phyloP scores from a whole-genome alignment of 2,888 invertebrate genomes.

The Diaperis boleti region DNA sequence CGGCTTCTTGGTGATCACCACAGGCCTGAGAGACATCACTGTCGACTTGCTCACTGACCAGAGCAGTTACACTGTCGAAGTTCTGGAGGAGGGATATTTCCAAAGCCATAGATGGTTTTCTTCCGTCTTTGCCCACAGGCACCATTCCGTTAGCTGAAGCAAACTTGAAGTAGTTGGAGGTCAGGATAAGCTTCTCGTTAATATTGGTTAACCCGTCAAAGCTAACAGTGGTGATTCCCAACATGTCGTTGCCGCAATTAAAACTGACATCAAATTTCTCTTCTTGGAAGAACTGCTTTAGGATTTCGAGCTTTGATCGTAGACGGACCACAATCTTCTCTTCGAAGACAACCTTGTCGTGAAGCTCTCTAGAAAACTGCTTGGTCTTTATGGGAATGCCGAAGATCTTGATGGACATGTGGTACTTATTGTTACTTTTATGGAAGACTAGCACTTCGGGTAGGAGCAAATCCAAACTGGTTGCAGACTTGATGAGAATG shows the following conservation, averaged over 20 bases:
- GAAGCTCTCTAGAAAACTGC: conserved; percentile 58
- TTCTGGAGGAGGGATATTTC: conserved; percentile 45
- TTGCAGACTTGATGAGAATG: conserved; percentile 70
- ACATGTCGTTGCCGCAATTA: conserved; percentile 55
- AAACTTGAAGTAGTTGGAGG: conserved; percentile 53
- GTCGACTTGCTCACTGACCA: conserved; percentile 6
- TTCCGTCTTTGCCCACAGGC: conserved; percentile 49
- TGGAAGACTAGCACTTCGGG: conserved; percentile 61
- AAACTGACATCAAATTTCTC: conserved; percentile 58
- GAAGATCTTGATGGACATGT: conserved; percentile 59
- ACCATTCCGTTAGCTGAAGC: conserved; percentile 55
- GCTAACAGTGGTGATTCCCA: conserved; percentile 58
- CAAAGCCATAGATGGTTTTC: conserved; percentile 57
- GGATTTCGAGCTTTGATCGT: conserved; percentile 52
- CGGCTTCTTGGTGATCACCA: conserved; percentile 38
- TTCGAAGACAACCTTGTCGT: conserved; percentile 57
- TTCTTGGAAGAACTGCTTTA: conserved; percentile 57
- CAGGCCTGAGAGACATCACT: conserved; percentile 17
- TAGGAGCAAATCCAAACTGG: conserved; percentile 70
- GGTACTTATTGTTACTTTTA: conserved; percentile 56
- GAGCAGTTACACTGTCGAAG: background rate
- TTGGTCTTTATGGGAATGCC: conserved; percentile 62
- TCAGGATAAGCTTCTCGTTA: conserved; percentile 24
- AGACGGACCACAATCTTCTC: conserved; percentile 61
- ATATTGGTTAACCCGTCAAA: conserved; percentile 49